A percentile compares a stretch with the other conserved stretches of the same genome.
phyloP scores from a whole-genome alignment of 2,888 invertebrate species.

The Cataglyphis livida region DNA sequence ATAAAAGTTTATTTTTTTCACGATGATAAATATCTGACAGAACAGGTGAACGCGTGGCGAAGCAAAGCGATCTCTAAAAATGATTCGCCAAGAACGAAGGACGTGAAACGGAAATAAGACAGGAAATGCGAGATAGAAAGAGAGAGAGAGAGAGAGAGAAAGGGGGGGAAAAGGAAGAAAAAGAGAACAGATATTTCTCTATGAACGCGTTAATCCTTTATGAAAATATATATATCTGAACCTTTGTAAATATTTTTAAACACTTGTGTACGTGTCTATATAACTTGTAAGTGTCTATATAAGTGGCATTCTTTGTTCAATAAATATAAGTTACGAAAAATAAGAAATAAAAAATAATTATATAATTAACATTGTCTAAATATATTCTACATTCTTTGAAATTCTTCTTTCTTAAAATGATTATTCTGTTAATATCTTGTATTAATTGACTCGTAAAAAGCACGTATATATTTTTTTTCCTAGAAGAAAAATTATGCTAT shows the following conservation, averaged over 20 bases:
- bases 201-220: slow-evolving; percentile 45
- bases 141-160: slow-evolving; percentile 1
- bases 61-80: slow-evolving; percentile 43
- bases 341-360: slow-evolving; percentile 63
- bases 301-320: slow-evolving; percentile 70
- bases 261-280: slow-evolving; percentile 74
- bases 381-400: background rate
- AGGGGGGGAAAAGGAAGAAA: background rate
- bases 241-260: slow-evolving; percentile 71
- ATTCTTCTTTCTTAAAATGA: slow-evolving; percentile 8
- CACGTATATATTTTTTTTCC: background rate
- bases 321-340: slow-evolving; percentile 63
- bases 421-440: background rate
- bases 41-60: slow-evolving; percentile 37
- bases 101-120: slow-evolving; percentile 38
- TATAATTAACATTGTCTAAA: slow-evolving; percentile 23
- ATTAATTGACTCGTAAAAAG: background rate
- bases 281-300: slow-evolving; percentile 65
- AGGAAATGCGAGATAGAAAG: slow-evolving; percentile 23
- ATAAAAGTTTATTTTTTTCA: slow-evolving; percentile 73
- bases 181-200: slow-evolving; percentile 30
- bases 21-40: slow-evolving; percentile 55
- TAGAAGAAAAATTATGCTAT: background rate
- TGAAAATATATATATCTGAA: slow-evolving; percentile 50
- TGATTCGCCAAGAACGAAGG: slow-evolving; percentile 29